A percentile compares a stretch with the other conserved stretches of the same genome.
Conservation (phyloP, 2,888 invertebrate species). For the Chrysomela aeneicollis region DNA sequence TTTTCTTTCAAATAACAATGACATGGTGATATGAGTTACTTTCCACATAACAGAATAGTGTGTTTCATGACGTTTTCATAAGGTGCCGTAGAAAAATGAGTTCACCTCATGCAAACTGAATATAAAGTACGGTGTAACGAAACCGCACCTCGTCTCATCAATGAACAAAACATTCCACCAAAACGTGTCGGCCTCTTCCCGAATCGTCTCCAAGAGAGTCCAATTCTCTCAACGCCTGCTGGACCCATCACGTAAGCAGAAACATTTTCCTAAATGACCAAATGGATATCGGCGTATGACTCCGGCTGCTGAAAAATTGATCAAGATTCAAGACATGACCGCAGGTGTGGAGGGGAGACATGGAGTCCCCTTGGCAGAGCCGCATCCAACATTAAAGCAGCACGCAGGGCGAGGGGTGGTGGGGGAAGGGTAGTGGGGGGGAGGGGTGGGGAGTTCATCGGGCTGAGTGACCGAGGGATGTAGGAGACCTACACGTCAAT, state of each 20-base stretch:
- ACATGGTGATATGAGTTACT: too few relatives aligned
- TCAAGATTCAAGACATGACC: slow-evolving; percentile 42
- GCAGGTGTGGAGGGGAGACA: slow-evolving; percentile 35
- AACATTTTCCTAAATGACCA: slow-evolving; percentile 42
- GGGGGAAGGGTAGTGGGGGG: slow-evolving; percentile 4
- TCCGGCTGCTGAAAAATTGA: slow-evolving; percentile 42
- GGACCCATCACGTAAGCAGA: slow-evolving; percentile 17
- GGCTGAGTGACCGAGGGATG: slow-evolving; percentile 7
- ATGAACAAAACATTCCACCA: too few relatives aligned
- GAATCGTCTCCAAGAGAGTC: too few relatives aligned
- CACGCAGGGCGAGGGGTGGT: slow-evolving; percentile 35
- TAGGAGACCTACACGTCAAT: too few relatives aligned
- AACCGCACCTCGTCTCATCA: too few relatives aligned
- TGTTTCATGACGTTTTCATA: too few relatives aligned
- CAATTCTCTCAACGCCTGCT: background rate
- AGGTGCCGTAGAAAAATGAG: too few relatives aligned
- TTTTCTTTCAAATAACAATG: too few relatives aligned
- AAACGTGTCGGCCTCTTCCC: too few relatives aligned
- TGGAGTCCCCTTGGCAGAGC: slow-evolving; percentile 36
- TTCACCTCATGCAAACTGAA: too few relatives aligned
- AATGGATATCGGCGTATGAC: slow-evolving; percentile 45
- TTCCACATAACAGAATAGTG: too few relatives aligned
- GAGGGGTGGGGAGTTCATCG: background rate
- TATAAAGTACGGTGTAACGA: too few relatives aligned
- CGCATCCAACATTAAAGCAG: slow-evolving; percentile 45